Base-by-base conservation (phyloP, 2,888 invertebrate genomes). In the Quadroppia sp. region DNA sequence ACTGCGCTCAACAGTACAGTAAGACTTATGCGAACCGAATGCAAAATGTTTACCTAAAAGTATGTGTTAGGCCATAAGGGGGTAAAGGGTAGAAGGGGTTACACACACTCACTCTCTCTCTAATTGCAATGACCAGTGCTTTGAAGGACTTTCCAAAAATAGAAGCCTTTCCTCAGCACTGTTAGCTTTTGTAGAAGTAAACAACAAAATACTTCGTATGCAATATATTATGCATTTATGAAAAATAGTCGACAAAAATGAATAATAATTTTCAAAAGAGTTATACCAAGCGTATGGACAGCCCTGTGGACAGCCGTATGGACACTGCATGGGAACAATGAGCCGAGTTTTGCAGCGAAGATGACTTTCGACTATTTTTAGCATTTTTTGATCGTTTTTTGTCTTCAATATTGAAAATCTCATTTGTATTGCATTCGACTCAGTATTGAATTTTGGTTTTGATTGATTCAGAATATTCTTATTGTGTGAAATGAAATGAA, bases 11-110 rank as follows among this genome's bases (percentile, higher is more conserved):
- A 59, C 30, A 59, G 1, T 15, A 32, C 17, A 17, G 13, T 32
- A 67, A 67, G 67, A 67, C 67, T 67, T 67, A 67, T 67, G 59
- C 30, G 36, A 64, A 64, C 64, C 1, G 23, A 67, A 67, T 42
- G 40, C 23, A 67, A 42, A 67, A 67, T 67, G 64, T 67, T 67
- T 67, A 67, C 23, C 67, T 67, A 67, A 59, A 59, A 32, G 17
- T 32, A n/a, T 32, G 59, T 59, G 28, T 56, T 56, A 56, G 56
- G 30, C 28, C 53, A 53, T 53, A 56, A 59, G n/a, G 59, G 59
- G 59, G 32, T 59, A 59, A 59, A 59, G 59, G 59, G 28, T 30
- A 25, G 23, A 56, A 56, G 28, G 56, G 56, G 56, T 56, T 56
- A 56, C 11, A 53, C 3, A 28, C 23, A n/a, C 17, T 15, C 59